Percentiles rank a stretch among this genome's conserved stretches.
phyloP scores from a whole-genome alignment of 1,140 invertebrate species.

The Tetragonula clypearis region DNA sequence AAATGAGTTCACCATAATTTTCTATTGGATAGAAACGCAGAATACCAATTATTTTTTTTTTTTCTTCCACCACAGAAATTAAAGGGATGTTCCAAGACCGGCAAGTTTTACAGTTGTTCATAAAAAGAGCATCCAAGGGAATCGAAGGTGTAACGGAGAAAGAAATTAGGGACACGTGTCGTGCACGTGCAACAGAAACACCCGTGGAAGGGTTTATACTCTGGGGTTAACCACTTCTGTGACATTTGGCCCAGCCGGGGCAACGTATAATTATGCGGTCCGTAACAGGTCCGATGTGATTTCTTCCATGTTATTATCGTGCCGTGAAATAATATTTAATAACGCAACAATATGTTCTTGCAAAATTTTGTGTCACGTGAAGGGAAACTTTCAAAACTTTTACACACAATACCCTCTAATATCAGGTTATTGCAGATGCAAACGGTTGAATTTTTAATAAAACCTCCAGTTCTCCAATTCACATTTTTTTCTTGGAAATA shows the following conservation, averaged over 20 bases:
- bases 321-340: conserved; percentile 47
- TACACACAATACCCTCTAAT: background rate
- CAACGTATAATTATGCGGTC: conserved; percentile 62
- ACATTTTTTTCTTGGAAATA: too few species aligned
- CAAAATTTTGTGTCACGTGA: background rate
- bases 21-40: background rate
- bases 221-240: conserved; percentile 65
- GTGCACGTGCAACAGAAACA: conserved; percentile 63
- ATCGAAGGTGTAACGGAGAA: conserved; percentile 44
- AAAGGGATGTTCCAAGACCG: background rate
- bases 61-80: background rate
- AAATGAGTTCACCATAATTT: too few species aligned
- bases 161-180: conserved; percentile 69
- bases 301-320: conserved; percentile 47
- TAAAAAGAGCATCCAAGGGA: conserved; percentile 37
- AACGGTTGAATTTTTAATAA: too few species aligned
- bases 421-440: background rate
- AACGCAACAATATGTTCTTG: conserved; percentile 46
- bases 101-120: background rate
- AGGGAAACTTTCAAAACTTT: background rate
- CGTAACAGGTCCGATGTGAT: conserved; percentile 64
- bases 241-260: conserved; percentile 63
- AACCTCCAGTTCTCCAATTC: too few species aligned
- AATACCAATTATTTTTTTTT: background rate
- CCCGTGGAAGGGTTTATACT: conserved; percentile 56